Base-by-base conservation (phyloP, 2,888 invertebrate species). In the Drosophila barbarae region DNA sequence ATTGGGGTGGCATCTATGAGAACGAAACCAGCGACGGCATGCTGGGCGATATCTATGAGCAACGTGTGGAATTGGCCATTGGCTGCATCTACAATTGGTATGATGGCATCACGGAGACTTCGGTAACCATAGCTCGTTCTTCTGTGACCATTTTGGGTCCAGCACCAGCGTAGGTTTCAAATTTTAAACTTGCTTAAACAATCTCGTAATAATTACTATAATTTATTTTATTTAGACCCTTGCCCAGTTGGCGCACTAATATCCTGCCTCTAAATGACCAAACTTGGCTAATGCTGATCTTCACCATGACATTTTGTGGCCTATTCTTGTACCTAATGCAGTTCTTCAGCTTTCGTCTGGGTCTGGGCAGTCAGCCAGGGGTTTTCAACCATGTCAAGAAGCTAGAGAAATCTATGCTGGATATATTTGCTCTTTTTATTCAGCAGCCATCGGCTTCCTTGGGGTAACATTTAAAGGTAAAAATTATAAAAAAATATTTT, bases 11-110 rank as follows among this genome's bases (percentile, higher is more conserved):
- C 12, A 83, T 89, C 34, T 86, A 79, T 35, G 86, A 87, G 34
- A 89, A 89, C 42, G 88, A 82, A 5, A 74, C 85, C 13, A 83
- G 86, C 2, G 74, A 80, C n/a, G 89, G 89, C 23, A 84, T 88
- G 85, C 55, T 89, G 60, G 89, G 89, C 1, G 87, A 86, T 32
- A 65, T 89, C 2, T 89, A 87, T 41, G 76, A 76, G 3, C 86
- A 87, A 34, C 76, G 85, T 12, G 84, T 85, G 2, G 89, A 89
- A 52, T 34, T 89, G 66, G 88, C 87, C 36, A 86, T 89, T 46
- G 89, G 89, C 1, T 88, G 89, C 56, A 84, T 88, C 18, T 89
- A 88, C 69, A 89, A 89, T 64, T 89, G 89, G 89, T 89, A 88
- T 35, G 72, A 87, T 60, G 77, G 83, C 28, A 76, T 87, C 5